Conservation (phyloP, 2,888 invertebrate genomes). For the Sericinus montela region DNA sequence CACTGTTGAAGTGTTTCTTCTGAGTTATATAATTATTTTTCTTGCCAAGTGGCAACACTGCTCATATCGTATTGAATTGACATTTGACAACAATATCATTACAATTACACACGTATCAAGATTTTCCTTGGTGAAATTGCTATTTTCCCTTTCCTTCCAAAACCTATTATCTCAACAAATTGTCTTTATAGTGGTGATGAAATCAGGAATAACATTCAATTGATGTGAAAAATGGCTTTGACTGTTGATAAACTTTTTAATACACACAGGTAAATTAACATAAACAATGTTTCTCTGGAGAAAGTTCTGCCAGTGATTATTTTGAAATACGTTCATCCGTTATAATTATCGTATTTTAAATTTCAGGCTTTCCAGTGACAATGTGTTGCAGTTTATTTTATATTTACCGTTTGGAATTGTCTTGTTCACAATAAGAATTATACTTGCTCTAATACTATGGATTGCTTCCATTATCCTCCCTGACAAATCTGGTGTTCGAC, state of each 20-base stretch:
- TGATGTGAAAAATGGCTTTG: constrained; percentile 48
- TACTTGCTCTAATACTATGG: constrained; percentile 75
- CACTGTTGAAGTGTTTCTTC: no score
- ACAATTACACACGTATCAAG: constrained; percentile 8
- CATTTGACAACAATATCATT: neutral
- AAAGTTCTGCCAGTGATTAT: constrained; percentile 41
- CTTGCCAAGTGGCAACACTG: no score
- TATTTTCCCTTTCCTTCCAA: constrained; percentile 10
- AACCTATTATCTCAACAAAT: constrained; percentile 5
- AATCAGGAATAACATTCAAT: constrained; percentile 1
- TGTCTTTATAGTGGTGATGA: neutral
- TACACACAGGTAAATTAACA: constrained; percentile 61
- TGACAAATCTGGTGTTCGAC: constrained; percentile 74
- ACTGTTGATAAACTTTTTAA: constrained; percentile 67
- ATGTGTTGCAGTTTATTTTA: constrained; percentile 68
- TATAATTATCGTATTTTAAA: constrained; percentile 5
- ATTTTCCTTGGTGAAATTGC: constrained; percentile 11
- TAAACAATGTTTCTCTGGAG: constrained; percentile 37
- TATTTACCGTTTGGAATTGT: constrained; percentile 79
- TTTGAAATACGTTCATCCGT: neutral
- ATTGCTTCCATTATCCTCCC: constrained; percentile 78
- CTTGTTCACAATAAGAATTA: constrained; percentile 66
- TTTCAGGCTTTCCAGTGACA: constrained; percentile 77
- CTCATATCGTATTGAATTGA: no score
- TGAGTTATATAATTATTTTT: no score